Percentiles rank a stretch among this genome's conserved stretches.
Conservation (phyloP, 2,113 vertebrate species). For the Cyanistes caeruleus region DNA sequence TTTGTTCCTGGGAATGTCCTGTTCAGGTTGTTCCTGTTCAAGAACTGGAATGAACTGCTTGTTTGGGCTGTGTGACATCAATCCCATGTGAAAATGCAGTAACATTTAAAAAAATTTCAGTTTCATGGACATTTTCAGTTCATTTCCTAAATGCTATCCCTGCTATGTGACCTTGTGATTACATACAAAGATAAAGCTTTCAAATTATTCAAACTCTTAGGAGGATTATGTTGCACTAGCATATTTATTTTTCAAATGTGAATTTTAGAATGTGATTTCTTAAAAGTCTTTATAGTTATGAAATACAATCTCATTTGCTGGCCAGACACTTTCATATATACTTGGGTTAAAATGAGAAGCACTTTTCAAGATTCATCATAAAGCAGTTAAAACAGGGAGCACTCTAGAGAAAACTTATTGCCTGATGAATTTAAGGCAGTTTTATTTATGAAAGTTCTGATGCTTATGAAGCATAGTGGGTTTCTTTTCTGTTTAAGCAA, state of each 20-base stretch:
- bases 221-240: neutral
- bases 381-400: neutral
- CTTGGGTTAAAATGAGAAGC: neutral
- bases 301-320: neutral
- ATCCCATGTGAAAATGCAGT: neutral
- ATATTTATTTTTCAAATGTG: neutral
- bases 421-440: neutral
- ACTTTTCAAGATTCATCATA: neutral
- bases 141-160: neutral
- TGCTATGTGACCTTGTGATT: neutral
- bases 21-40: neutral
- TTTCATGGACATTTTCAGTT: neutral
- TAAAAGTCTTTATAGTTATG: neutral
- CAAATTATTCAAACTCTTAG: neutral
- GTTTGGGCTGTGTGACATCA: neutral
- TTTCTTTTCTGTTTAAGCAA: neutral
- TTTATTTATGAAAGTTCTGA: neutral
- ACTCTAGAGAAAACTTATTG: neutral
- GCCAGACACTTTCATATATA: neutral
- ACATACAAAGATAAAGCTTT: neutral
- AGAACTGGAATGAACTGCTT: neutral
- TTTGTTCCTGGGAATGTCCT: neutral
- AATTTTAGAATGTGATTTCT: neutral
- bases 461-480: neutral
- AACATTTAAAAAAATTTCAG: neutral